Evolutionary conservation across 2,797 vertebrate species (phyloP).

Genomic region (Ispidina lecontei): DNA sequence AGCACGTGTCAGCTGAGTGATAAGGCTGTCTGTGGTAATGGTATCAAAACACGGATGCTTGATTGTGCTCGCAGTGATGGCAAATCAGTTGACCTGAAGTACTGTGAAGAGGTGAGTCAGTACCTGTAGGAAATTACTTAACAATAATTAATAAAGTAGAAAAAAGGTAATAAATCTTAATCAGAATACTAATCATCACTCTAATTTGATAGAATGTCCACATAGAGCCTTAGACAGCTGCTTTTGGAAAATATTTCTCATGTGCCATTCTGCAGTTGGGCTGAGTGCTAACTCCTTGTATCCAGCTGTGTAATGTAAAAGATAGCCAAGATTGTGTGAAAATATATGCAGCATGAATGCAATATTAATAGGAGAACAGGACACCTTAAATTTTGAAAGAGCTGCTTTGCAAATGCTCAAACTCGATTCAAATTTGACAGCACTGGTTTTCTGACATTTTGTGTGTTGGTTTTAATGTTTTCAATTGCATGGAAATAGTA

Average conservation of each 20-base stretch:
- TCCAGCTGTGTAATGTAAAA: slow-evolving; percentile 56
- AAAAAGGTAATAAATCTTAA: slow-evolving; percentile 79
- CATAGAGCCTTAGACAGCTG: slow-evolving; percentile 65
- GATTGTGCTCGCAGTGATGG: slow-evolving; percentile 97
- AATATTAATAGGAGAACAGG: background rate
- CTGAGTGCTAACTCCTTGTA: slow-evolving; percentile 41
- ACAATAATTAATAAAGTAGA: slow-evolving; percentile 78
- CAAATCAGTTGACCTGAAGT: slow-evolving; percentile 93
- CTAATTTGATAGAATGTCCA: slow-evolving; percentile 72
- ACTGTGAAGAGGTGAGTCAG: slow-evolving; percentile 90
- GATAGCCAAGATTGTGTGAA: background rate
- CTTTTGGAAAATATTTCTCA: slow-evolving; percentile 66
- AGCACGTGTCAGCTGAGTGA: slow-evolving; percentile 97
- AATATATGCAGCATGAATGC: background rate
- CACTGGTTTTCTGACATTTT: background rate
- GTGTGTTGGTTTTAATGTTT: background rate
- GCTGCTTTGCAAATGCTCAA: background rate
- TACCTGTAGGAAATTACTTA: slow-evolving; percentile 61
- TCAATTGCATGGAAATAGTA: background rate
- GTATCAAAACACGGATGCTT: slow-evolving; percentile 94
- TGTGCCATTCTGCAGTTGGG: slow-evolving; percentile 33
- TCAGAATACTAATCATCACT: slow-evolving; percentile 74
- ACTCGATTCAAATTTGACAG: background rate
- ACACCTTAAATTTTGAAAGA: background rate
- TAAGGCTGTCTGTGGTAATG: slow-evolving; percentile 91